phyloP scores from a whole-genome alignment of 1,140 invertebrate species.

The Gyrodactylus salaris region DNA sequence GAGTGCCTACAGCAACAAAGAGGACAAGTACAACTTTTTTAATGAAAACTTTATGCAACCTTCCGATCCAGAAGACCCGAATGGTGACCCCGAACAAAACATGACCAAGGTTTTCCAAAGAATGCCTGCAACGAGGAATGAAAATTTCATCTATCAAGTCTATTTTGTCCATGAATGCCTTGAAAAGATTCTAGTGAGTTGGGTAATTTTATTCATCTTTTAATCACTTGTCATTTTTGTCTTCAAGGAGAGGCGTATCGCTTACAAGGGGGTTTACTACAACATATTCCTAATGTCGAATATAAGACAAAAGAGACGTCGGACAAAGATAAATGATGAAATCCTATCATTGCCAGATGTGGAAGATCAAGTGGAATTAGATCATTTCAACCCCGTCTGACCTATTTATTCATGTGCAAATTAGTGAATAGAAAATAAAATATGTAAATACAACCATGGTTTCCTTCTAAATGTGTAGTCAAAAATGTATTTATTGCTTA shows the following conservation, averaged over 20 bases:
- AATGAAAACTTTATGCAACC: background rate
- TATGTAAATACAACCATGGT: too few relatives aligned
- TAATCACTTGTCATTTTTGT: background rate
- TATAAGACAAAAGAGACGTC: background rate
- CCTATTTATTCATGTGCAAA: too few relatives aligned
- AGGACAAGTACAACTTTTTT: background rate
- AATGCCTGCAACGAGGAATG: background rate
- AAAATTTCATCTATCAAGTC: background rate
- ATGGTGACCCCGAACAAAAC: background rate
- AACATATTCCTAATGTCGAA: background rate
- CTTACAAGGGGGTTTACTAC: background rate
- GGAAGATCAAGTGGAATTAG: too few relatives aligned
- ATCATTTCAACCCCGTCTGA: too few relatives aligned
- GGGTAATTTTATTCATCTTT: background rate
- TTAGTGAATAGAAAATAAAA: too few relatives aligned
- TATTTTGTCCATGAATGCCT: background rate
- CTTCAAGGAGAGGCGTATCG: background rate
- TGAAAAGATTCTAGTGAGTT: background rate
- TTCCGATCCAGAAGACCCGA: background rate
- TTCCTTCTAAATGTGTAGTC: too few relatives aligned
- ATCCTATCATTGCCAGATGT: too few relatives aligned
- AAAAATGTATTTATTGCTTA: too few relatives aligned
- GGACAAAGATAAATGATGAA: too few relatives aligned
- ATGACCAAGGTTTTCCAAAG: background rate
- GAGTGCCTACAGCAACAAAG: background rate